Conservation (phyloP, 1,140 invertebrate species). For the Drosophila nannoptera region DNA sequence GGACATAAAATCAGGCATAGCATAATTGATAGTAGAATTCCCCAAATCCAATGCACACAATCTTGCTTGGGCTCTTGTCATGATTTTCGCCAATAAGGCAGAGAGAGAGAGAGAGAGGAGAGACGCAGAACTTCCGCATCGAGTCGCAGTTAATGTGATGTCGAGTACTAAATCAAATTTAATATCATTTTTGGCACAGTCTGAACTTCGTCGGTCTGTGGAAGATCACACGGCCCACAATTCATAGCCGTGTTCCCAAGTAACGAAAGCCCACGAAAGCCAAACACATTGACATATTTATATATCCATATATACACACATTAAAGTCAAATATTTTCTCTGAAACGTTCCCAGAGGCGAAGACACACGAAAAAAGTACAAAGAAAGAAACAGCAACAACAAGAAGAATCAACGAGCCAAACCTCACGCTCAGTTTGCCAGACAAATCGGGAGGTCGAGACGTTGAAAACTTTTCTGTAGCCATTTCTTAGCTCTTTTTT, state of each 20-base stretch:
- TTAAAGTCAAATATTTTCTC: slow-evolving; percentile 71
- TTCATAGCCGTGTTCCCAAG: slow-evolving; percentile 32
- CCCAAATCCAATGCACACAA: too few species aligned
- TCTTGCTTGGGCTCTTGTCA: too few species aligned
- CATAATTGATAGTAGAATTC: too few species aligned
- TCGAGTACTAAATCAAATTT: slow-evolving; percentile 8
- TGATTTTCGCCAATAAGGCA: neutral
- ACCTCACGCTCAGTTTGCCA: slow-evolving; percentile 52
- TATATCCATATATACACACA: slow-evolving; percentile 62
- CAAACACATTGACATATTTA: slow-evolving; percentile 69
- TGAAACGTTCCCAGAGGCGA: slow-evolving; percentile 57
- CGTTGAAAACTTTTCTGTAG: slow-evolving; percentile 40
- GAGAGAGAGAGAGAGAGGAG: neutral
- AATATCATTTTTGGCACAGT: slow-evolving; percentile 1
- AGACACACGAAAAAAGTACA: slow-evolving; percentile 17
- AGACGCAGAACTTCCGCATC: slow-evolving; percentile 5
- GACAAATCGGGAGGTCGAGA: slow-evolving; percentile 52
- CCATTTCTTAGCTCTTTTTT: slow-evolving; percentile 1
- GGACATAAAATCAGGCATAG: too few species aligned
- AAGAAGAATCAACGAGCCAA: slow-evolving; percentile 25
- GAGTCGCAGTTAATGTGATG: neutral
- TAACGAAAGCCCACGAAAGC: slow-evolving; percentile 42
- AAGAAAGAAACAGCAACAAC: slow-evolving; percentile 8
- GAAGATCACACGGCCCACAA: slow-evolving; percentile 37
- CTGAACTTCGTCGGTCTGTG: neutral